These are phyloP conservation scores for Botia almorhae DNA, from an alignment of 2,797 vertebrate genomes.

Conservation along the genomic window DNA sequence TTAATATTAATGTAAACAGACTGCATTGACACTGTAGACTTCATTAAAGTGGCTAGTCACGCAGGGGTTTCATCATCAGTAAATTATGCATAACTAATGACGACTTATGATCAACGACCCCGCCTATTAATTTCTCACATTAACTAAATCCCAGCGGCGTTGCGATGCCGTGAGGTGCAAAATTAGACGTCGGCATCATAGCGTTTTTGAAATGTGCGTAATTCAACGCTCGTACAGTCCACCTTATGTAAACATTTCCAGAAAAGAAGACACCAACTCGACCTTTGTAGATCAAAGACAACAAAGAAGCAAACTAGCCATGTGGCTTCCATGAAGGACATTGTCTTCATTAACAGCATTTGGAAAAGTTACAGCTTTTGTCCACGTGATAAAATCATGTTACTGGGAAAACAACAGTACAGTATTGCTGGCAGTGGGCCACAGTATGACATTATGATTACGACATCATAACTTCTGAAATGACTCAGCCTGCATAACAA, in stretches of 20 bases:
- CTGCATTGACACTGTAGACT: not conserved
- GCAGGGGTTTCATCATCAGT: not conserved
- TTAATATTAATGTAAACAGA: not conserved
- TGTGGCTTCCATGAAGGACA: not conserved
- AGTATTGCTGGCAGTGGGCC: not conserved
- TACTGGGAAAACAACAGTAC: not conserved
- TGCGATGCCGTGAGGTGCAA: constrained; percentile 11
- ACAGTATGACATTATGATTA: not conserved
- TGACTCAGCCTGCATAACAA: not conserved
- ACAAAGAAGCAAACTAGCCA: no score
- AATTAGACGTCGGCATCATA: constrained; percentile 24
- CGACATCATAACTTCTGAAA: not conserved
- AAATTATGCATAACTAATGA: not conserved
- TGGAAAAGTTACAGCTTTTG: not conserved
- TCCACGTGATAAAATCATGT: not conserved
- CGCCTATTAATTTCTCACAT: constrained; percentile 20
- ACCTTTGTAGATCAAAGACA: no score
- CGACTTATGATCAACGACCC: not conserved
- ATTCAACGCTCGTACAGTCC: constrained; percentile 15
- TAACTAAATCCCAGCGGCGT: not conserved
- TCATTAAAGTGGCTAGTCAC: not conserved
- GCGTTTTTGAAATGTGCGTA: constrained; percentile 9
- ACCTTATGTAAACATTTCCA: constrained; percentile 50
- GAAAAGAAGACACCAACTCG: no score
- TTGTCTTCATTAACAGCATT: no score